phyloP scores from a whole-genome alignment of 2,113 vertebrate species.

The Brachionichthys hirsutus region DNA sequence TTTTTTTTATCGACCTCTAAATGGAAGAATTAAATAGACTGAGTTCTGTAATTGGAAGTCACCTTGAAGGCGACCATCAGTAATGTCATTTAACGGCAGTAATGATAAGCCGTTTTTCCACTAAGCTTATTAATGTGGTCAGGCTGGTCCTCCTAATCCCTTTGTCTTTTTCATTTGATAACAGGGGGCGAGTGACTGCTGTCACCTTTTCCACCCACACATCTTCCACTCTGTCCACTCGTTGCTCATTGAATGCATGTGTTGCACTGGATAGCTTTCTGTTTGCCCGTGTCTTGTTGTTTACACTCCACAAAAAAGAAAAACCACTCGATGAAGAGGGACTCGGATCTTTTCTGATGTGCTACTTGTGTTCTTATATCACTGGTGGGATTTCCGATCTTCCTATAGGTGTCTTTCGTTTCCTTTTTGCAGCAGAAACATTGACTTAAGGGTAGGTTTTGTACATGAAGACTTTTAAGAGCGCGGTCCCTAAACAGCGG shows the following conservation, averaged over 20 bases:
- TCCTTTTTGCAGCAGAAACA: conserved; percentile 11
- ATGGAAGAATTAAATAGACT: conserved; percentile 55
- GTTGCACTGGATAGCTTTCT: background rate
- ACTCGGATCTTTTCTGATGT: conserved; percentile 12
- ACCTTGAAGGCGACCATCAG: conserved; percentile 64
- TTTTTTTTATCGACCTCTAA: conserved; percentile 51
- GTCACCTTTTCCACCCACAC: conserved; percentile 47
- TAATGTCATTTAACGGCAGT: conserved; percentile 49
- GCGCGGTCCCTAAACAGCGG: conserved; percentile 6
- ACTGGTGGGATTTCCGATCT: conserved; percentile 10
- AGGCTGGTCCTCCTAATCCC: conserved; percentile 50
- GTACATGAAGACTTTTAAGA: conserved; percentile 32
- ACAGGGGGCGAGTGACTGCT: conserved; percentile 27
- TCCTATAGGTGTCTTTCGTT: conserved; percentile 37
- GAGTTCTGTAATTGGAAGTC: conserved; percentile 58
- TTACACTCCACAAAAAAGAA: conserved; percentile 9
- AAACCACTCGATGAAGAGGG: conserved; percentile 4
- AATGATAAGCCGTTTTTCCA: conserved; percentile 56
- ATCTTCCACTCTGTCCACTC: conserved; percentile 22
- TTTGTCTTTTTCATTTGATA: conserved; percentile 52
- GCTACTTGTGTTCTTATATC: conserved; percentile 36
- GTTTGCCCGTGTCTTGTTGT: conserved; percentile 1
- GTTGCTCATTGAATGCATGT: conserved; percentile 7
- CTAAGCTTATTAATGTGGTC: conserved; percentile 64
- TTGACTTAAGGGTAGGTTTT: conserved; percentile 17